Conservation (phyloP, 2,113 vertebrate genomes). For the Laticauda laticaudata region DNA sequence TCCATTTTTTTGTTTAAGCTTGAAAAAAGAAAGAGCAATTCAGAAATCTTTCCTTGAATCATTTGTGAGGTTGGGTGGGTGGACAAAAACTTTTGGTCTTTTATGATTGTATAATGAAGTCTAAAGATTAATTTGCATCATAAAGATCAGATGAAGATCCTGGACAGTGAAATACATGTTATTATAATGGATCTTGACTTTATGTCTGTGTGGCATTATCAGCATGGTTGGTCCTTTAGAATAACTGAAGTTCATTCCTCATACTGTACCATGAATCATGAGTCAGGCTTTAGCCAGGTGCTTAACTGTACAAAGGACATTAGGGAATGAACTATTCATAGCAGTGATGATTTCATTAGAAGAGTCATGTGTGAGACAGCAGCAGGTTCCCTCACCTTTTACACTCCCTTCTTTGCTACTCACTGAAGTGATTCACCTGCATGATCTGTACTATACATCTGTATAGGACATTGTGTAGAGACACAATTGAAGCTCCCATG, state of each 20-base stretch:
- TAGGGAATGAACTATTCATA: background rate
- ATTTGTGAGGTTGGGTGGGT: background rate
- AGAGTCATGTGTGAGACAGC: background rate
- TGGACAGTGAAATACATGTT: background rate
- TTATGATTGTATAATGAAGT: background rate
- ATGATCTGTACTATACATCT: background rate
- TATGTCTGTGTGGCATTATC: background rate
- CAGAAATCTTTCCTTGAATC: background rate
- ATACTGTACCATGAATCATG: background rate
- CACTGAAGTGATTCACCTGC: background rate
- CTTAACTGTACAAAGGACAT: background rate
- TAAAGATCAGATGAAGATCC: background rate
- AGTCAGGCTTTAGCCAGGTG: background rate
- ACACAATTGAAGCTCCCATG: background rate
- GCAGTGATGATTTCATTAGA: background rate
- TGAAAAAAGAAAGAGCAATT: background rate
- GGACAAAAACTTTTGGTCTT: background rate
- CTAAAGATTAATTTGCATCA: background rate
- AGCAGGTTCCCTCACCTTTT: background rate
- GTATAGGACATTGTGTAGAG: background rate
- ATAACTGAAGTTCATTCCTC: background rate
- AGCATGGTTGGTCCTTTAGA: fast-evolving
- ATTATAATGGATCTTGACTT: background rate
- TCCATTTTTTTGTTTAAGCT: background rate
- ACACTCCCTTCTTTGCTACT: background rate